Percentiles rank a stretch among this genome's conserved stretches.
Evolutionary conservation across 1,140 invertebrate species (phyloP).

Genomic region (Ladona fulva): DNA sequence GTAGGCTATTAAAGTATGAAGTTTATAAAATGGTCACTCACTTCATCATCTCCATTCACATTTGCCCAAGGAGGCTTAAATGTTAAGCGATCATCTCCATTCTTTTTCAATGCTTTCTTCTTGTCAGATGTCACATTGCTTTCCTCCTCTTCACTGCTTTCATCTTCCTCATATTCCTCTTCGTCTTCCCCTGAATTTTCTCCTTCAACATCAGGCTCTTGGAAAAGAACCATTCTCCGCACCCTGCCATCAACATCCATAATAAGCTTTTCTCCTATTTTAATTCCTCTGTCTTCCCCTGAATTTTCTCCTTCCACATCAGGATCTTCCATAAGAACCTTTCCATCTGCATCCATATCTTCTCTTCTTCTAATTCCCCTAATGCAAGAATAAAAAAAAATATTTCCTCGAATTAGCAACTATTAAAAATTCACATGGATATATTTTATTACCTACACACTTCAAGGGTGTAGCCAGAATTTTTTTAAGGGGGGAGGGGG

Average conservation of each 20-base stretch:
- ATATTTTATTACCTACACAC: no score
- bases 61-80: slow-evolving; percentile 12
- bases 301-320: slow-evolving; percentile 30
- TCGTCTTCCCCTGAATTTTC: slow-evolving; percentile 37
- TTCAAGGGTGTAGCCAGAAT: no score
- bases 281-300: slow-evolving; percentile 33
- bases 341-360: slow-evolving; percentile 30
- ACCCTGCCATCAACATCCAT: slow-evolving; percentile 33
- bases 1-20: no score
- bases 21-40: not conserved
- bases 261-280: slow-evolving; percentile 12
- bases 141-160: slow-evolving; percentile 29
- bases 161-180: slow-evolving; percentile 29
- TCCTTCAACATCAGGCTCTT: slow-evolving; percentile 27
- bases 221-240: slow-evolving; percentile 47
- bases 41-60: slow-evolving; percentile 16
- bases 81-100: slow-evolving; percentile 11
- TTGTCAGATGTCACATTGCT: slow-evolving; percentile 22
- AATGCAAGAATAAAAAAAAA: no score
- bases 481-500: no score
- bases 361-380: no score
- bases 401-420: no score
- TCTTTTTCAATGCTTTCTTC: slow-evolving; percentile 20
- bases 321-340: slow-evolving; percentile 41
- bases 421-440: no score